Percentiles rank a stretch among this genome's conserved stretches.
Evolutionary conservation across 2,113 vertebrate species (phyloP).

Genomic region (Cebus imitator): DNA sequence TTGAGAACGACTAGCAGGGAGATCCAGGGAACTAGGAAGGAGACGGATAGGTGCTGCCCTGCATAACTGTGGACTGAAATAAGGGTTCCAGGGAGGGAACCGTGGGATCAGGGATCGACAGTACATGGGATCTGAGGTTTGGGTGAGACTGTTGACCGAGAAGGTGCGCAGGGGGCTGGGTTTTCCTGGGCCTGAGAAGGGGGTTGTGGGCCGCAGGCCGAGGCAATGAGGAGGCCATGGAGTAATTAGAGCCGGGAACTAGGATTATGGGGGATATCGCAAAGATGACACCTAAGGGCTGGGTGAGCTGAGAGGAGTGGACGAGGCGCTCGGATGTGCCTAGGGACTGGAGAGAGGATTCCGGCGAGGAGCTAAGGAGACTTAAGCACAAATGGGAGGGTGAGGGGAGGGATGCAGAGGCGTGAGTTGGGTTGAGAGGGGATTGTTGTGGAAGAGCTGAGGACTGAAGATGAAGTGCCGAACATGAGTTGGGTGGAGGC

Average conservation of each 20-base stretch:
- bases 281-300: background rate
- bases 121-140: background rate
- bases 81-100: background rate
- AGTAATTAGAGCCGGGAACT: background rate
- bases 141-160: background rate
- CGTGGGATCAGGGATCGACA: background rate
- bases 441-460: fast-evolving
- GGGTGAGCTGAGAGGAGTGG: background rate
- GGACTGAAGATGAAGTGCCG: background rate
- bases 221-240: background rate
- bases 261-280: background rate
- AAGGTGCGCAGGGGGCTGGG: background rate
- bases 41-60: no score
- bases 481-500: background rate
- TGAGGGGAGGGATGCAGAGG: background rate
- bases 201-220: background rate
- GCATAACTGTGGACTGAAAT: background rate
- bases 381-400: background rate
- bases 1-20: background rate
- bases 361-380: background rate
- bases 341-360: no score
- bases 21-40: background rate
- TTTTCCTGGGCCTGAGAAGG: background rate
- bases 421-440: background rate
- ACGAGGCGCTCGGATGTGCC: background rate